Evolutionary conservation across 2,888 invertebrate genomes (phyloP), one percentile per base, ranked within the genome.

Genomic region (Morpho helenor): DNA sequence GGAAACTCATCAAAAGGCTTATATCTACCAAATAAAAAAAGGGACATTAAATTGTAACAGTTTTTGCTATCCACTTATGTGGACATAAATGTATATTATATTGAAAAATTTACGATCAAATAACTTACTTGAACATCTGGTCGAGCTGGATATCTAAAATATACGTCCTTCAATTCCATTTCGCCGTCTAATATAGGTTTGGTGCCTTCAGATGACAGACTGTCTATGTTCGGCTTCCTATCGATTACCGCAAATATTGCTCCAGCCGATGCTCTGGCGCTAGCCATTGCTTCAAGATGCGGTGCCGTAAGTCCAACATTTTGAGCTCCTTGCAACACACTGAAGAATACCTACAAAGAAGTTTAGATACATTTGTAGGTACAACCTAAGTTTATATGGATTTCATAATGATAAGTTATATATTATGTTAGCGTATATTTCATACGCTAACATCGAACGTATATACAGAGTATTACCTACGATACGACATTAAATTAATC

Each of bases 91-190:
- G 31, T 31, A 31, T 5, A 31, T 31, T 31, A 31, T 31, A 31
- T 31, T 31, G 31, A 1, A 31, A 39, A 48, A 48, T 8, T n/a
- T 7, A 48, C 6, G 3, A 9, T 5, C 6, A 7, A 5, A 52
- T 31, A 54, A 43, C 60, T 68, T 71, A 94, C 94, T 86, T 92
- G 88, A 4, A 96, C 94, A 71, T 95, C 94, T 8, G 92, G 85
- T 49, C 97, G 84, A 0, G 96, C 94, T 0, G 97, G 97, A 76
- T 97, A 97, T 59, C 90, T 90, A 73, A 97, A 97, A 67, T 91
- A 84, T 0, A 97, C 93, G 64, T 94, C 87, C 47, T 88, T 87
- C 60, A 97, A 93, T 64, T 93, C 91, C 52, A 97, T 92, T 49
- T 93, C 92, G 0, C 97, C 97, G 0, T 71, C 80, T 0, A 94